phyloP scores from a whole-genome alignment of 2,797 vertebrate species.

The Oryzias sinensis region DNA sequence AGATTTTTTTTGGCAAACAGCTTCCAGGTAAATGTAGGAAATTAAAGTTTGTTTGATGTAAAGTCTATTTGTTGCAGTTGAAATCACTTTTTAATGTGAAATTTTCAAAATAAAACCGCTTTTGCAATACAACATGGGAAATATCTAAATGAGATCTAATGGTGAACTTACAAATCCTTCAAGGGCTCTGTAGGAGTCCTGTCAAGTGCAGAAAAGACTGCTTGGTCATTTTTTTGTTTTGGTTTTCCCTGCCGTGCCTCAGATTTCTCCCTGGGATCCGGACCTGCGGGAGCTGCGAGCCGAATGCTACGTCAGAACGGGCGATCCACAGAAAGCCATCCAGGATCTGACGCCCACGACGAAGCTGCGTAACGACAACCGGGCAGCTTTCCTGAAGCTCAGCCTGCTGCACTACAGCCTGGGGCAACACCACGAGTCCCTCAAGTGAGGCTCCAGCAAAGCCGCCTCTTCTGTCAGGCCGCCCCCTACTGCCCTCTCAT shows the following conservation, averaged over 20 bases:
- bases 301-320: slow-evolving; percentile 80
- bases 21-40: too few species aligned
- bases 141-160: too few species aligned
- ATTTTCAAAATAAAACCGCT: too few species aligned
- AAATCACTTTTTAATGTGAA: too few species aligned
- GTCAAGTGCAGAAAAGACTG: too few species aligned
- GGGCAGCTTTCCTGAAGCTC: slow-evolving; percentile 82
- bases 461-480: not conserved
- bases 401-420: slow-evolving; percentile 81
- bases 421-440: slow-evolving; percentile 81
- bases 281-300: slow-evolving; percentile 82
- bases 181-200: too few species aligned
- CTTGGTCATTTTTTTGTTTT: too few species aligned
- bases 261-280: slow-evolving; percentile 85
- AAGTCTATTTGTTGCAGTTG: too few species aligned
- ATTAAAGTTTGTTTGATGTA: too few species aligned
- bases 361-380: slow-evolving; percentile 82
- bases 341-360: slow-evolving; percentile 82
- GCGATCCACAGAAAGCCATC: slow-evolving; percentile 82
- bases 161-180: too few species aligned
- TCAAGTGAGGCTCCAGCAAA: slow-evolving; percentile 65
- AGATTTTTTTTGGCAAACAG: too few species aligned
- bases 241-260: not conserved
- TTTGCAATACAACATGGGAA: too few species aligned
- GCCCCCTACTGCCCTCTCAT: not conserved